phyloP scores from a whole-genome alignment of 2,888 invertebrate genomes.

The Harpalus rubripes region DNA sequence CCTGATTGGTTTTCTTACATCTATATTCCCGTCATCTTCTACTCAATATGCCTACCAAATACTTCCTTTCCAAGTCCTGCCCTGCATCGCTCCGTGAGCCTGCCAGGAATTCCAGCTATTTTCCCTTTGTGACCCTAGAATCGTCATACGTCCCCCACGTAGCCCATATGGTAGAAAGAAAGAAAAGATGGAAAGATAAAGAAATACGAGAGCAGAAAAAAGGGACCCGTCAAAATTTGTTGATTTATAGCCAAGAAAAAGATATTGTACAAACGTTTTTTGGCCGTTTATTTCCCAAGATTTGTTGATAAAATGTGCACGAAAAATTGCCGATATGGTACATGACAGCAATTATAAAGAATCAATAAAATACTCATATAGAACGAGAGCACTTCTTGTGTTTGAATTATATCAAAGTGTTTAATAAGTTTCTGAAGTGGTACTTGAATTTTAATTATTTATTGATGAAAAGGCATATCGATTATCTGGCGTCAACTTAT shows the following conservation, averaged over 20 bases:
- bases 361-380: too few species aligned
- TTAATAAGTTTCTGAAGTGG: too few species aligned
- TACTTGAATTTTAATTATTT: too few species aligned
- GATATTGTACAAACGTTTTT: constrained; percentile 24
- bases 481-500: too few species aligned
- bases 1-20: not conserved
- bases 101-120: constrained; percentile 10
- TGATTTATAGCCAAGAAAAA: constrained; percentile 21
- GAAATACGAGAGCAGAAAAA: not conserved
- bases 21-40: constrained; percentile 31
- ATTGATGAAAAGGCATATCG: too few species aligned
- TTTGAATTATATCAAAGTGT: too few species aligned
- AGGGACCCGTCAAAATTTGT: constrained; percentile 13
- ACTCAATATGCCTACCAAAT: constrained; percentile 37
- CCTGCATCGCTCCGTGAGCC: not conserved
- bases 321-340: too few species aligned
- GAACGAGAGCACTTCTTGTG: too few species aligned
- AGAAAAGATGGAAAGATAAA: not conserved
- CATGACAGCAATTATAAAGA: too few species aligned
- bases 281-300: constrained; percentile 10
- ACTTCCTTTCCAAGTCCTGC: not conserved
- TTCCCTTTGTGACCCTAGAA: not conserved
- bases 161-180: not conserved
- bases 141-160: not conserved
- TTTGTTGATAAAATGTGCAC: not conserved